These are phyloP conservation scores for Craterocephalus amniculus DNA, from an alignment of 2,797 vertebrate species.

Conservation along the genomic window DNA sequence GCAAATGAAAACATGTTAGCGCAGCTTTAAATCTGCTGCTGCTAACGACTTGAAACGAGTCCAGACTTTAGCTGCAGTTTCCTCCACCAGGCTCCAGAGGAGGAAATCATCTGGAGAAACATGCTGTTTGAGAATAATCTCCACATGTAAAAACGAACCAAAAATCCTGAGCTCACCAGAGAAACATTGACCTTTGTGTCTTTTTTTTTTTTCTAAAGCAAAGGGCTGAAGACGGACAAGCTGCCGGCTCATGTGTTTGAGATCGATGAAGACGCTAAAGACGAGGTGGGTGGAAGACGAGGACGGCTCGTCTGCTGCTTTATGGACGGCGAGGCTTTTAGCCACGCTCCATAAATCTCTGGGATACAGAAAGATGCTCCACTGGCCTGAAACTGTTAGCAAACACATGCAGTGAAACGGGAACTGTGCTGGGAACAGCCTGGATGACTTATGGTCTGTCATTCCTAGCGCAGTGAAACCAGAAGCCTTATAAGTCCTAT, in stretches of 20 bases:
- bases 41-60: not conserved
- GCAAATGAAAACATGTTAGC: not conserved
- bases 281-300: slow-evolving; percentile 78
- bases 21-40: slow-evolving; percentile 6
- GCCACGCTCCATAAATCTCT: slow-evolving; percentile 2
- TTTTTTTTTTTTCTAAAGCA: slow-evolving; percentile 86
- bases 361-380: not conserved
- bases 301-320: slow-evolving; percentile 14
- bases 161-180: not conserved
- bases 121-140: not conserved
- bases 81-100: slow-evolving; percentile 19
- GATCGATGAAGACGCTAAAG: slow-evolving; percentile 96
- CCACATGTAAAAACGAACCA: not conserved
- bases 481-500: slow-evolving; percentile 60
- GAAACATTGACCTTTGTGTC: slow-evolving; percentile 14
- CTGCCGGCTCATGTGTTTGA: slow-evolving; percentile 93
- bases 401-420: not conserved
- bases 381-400: not conserved
- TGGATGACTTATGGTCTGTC: slow-evolving; percentile 20
- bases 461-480: slow-evolving; percentile 46
- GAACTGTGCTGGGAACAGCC: slow-evolving; percentile 1
- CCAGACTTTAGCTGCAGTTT: slow-evolving; percentile 14
- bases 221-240: slow-evolving; percentile 95
- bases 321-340: slow-evolving; percentile 11
- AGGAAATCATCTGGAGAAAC: slow-evolving; percentile 7